Conservation (phyloP, 2,888 invertebrate genomes). For the Hyppa rectilinea region DNA sequence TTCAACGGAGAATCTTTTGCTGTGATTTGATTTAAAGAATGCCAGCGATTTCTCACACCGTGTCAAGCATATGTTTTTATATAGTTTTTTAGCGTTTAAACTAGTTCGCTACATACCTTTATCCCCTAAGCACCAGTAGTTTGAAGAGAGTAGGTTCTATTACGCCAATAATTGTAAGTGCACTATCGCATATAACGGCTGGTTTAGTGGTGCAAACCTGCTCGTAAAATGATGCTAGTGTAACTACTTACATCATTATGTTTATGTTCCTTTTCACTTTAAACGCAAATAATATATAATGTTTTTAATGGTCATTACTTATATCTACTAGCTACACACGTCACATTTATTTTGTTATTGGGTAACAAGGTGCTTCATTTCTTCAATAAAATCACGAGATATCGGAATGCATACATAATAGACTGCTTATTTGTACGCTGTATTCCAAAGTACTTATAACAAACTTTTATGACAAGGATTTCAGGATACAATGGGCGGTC, state of each 20-base stretch:
- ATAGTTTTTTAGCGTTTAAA: background rate
- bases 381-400: background rate
- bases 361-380: background rate
- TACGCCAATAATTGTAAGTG: conserved; percentile 28
- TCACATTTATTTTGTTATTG: background rate
- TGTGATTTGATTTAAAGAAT: background rate
- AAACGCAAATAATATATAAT: conserved; percentile 9
- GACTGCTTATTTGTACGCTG: too few relatives aligned
- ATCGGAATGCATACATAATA: too few relatives aligned
- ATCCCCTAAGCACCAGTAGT: background rate
- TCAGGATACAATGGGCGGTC: background rate
- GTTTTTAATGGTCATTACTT: background rate
- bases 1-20: background rate
- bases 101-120: too few relatives aligned
- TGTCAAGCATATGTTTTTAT: background rate
- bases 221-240: conserved; percentile 27
- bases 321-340: background rate
- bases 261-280: conserved; percentile 33
- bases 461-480: background rate
- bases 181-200: conserved; percentile 11
- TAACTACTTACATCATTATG: background rate
- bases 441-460: background rate
- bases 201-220: conserved; percentile 24
- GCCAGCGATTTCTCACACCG: background rate
- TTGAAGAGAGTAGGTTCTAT: conserved; percentile 18